phyloP scores from a whole-genome alignment of 1,140 invertebrate species.

The Pogonognathellus flavescens region DNA sequence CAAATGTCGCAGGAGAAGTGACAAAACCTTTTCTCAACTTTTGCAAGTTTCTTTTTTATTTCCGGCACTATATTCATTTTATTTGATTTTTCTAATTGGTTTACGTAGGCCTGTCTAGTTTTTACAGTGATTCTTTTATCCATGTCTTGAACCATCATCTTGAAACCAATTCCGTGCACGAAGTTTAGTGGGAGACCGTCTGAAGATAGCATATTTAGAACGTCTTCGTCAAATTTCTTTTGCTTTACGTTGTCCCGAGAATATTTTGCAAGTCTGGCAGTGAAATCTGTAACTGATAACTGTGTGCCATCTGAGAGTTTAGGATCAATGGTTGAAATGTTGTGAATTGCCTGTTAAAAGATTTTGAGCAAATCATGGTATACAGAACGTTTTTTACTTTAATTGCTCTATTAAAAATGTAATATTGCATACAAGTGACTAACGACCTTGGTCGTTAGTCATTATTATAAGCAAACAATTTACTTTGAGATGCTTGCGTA shows the following conservation, averaged over 20 bases:
- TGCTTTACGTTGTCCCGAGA: neutral
- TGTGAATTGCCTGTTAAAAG: neutral
- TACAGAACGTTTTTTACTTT: neutral
- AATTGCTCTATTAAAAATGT: neutral
- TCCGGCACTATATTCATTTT: neutral
- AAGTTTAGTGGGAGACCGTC: neutral
- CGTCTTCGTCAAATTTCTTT: neutral
- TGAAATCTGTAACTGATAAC: neutral
- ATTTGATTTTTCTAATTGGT: neutral
- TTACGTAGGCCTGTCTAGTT: neutral
- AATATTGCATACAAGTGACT: neutral
- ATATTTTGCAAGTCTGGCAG: neutral
- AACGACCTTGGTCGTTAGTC: slow-evolving; percentile 16
- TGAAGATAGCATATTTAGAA: neutral
- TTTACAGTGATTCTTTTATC: neutral
- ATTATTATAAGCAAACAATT: neutral
- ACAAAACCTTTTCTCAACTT: slow-evolving; percentile 11
- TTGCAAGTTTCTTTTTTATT: neutral
- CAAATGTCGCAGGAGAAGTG: slow-evolving; percentile 2
- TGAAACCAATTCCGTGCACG: neutral
- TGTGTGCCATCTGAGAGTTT: neutral
- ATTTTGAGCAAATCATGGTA: neutral
- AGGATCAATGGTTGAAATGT: neutral
- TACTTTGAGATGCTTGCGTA: neutral
- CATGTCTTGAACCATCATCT: neutral